These are phyloP conservation scores for Macrophya annulata DNA, from an alignment of 2,888 invertebrate genomes.

Conservation along the genomic window DNA sequence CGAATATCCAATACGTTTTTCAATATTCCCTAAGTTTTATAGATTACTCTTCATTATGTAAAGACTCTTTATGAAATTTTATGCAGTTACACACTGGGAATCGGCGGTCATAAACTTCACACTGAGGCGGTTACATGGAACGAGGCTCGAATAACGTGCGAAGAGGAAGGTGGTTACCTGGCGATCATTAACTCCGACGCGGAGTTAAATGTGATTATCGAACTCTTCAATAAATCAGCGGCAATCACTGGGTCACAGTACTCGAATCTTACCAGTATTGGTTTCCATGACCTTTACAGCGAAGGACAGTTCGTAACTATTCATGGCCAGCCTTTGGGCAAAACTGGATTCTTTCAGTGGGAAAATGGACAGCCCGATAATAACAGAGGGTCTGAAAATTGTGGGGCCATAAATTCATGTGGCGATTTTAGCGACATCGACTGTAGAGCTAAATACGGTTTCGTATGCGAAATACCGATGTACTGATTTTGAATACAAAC, in stretches of 20 bases:
- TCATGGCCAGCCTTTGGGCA: conserved; percentile 4
- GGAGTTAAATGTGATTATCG: not conserved
- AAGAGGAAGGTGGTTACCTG: conserved; percentile 25
- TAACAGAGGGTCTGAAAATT: not conserved
- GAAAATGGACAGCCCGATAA: not conserved
- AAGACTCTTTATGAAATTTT: not conserved
- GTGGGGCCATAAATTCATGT: not conserved
- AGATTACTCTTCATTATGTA: not conserved
- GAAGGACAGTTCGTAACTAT: conserved; percentile 43
- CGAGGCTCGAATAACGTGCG: conserved; percentile 25
- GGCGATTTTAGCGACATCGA: not conserved
- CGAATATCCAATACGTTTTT: not conserved
- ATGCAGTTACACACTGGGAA: not conserved
- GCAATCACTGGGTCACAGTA: not conserved
- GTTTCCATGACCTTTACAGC: conserved; percentile 37
- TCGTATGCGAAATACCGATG: conserved; percentile 8
- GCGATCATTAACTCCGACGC: conserved; percentile 35
- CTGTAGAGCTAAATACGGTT: not conserved
- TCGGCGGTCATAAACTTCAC: conserved; percentile 18
- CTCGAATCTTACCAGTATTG: not conserved
- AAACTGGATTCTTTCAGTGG: conserved; percentile 31
- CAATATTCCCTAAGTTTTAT: not conserved
- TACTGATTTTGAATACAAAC: not conserved
- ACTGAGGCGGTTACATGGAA: conserved; percentile 12
- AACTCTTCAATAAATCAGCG: not conserved